Percentiles rank a stretch among this genome's conserved stretches.
These are phyloP conservation scores for Pomatostomus ruficeps DNA, from an alignment of 2,113 vertebrate genomes.

Conservation along the genomic window DNA sequence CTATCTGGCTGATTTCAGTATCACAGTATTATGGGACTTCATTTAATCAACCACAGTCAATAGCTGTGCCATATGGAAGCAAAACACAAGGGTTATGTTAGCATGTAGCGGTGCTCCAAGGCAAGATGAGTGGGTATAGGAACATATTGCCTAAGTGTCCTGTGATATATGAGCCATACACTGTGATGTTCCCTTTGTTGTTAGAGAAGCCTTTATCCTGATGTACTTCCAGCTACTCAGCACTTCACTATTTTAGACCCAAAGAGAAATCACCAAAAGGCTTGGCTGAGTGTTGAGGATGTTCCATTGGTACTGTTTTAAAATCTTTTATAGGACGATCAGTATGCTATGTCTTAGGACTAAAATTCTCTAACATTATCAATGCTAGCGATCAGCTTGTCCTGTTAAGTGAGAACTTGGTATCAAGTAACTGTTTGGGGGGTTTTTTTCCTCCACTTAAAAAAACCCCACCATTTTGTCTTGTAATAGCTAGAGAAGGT, in stretches of 20 bases:
- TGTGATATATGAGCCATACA: not conserved
- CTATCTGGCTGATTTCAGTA: too few relatives aligned
- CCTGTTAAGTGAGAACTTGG: not conserved
- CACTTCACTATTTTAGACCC: not conserved
- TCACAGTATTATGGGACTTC: not conserved
- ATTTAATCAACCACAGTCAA: not conserved
- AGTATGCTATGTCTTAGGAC: not conserved
- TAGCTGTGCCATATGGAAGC: not conserved
- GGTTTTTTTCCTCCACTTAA: not conserved
- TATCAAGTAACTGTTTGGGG: not conserved
- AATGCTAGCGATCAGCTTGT: not conserved
- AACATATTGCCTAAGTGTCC: not conserved
- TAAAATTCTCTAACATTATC: not conserved
- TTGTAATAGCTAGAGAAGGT: not conserved
- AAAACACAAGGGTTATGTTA: fast-evolving
- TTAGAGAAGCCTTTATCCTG: not conserved
- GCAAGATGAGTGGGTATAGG: not conserved
- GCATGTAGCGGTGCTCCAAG: too few relatives aligned
- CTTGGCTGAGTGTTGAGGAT: not conserved
- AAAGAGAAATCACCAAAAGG: conserved; percentile 23
- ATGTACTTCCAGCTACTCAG: not conserved
- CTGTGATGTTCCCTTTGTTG: not conserved
- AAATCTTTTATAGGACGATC: not conserved
- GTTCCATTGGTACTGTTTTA: not conserved
- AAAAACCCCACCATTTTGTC: not conserved